Percentiles rank a stretch among this genome's conserved stretches.
phyloP scores from a whole-genome alignment of 1,140 invertebrate genomes.

The Monomorium pharaonis region DNA sequence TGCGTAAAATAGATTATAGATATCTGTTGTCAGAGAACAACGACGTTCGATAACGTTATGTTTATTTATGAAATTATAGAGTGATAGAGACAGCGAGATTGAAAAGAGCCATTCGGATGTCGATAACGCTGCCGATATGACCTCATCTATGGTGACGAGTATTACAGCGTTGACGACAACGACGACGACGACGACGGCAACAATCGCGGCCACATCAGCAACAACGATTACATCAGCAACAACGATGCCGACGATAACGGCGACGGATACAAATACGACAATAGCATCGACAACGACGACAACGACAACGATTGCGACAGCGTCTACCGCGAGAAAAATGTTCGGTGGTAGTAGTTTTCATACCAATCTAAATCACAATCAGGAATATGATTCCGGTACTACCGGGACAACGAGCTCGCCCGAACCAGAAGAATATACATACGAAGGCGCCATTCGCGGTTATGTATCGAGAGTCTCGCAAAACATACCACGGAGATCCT shows the following conservation, averaged over 20 bases:
- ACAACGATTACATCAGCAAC: slow-evolving; percentile 41
- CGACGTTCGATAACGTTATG: not conserved
- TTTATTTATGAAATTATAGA: slow-evolving; percentile 84
- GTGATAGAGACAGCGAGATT: slow-evolving; percentile 87
- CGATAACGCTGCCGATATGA: slow-evolving; percentile 83
- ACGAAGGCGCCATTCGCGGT: slow-evolving; percentile 93
- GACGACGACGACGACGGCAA: slow-evolving; percentile 55
- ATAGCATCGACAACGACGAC: slow-evolving; percentile 21
- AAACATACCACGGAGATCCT: slow-evolving; percentile 83
- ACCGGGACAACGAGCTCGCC: slow-evolving; percentile 87
- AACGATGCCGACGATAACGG: slow-evolving; percentile 24
- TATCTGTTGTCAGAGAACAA: not conserved
- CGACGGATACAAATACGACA: slow-evolving; percentile 22
- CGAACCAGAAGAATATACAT: slow-evolving; percentile 92
- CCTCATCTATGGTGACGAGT: slow-evolving; percentile 16
- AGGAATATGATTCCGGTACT: slow-evolving; percentile 87
- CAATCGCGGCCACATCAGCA: slow-evolving; percentile 61
- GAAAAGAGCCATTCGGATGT: slow-evolving; percentile 88
- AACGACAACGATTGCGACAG: slow-evolving; percentile 38
- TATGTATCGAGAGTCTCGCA: slow-evolving; percentile 91
- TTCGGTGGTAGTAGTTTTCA: slow-evolving; percentile 71
- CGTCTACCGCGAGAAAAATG: slow-evolving; percentile 66
- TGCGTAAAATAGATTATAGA: not conserved
- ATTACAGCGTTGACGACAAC: slow-evolving; percentile 15
- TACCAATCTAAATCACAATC: slow-evolving; percentile 69